Conservation (phyloP, 2,113 vertebrate species). For the Eolophus roseicapilla region DNA sequence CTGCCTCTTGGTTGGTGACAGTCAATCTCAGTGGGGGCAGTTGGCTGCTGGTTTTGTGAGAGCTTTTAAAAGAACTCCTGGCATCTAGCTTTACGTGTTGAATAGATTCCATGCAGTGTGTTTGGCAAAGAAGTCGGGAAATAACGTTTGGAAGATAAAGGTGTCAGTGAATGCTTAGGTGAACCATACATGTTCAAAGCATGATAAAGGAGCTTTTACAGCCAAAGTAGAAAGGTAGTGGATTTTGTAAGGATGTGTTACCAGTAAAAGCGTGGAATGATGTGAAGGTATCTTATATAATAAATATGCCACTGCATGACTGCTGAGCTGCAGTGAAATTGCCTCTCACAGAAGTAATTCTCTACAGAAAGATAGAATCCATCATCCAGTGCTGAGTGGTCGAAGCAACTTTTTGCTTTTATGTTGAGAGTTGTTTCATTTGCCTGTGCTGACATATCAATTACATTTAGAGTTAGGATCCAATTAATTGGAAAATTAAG, state of each 20-base stretch:
- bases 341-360: neutral
- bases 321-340: neutral
- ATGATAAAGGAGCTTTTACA: neutral
- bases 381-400: neutral
- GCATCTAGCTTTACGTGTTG: neutral
- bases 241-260: neutral
- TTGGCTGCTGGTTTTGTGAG: neutral
- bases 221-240: neutral
- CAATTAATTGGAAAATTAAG: constrained; percentile 51
- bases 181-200: neutral
- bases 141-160: neutral
- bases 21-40: neutral
- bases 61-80: neutral
- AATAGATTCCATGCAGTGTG: neutral
- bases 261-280: neutral
- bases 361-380: neutral
- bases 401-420: neutral
- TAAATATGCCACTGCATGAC: neutral
- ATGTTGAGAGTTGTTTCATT: constrained; percentile 10
- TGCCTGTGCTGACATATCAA: constrained; percentile 13
- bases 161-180: neutral
- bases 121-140: neutral
- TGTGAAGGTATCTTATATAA: neutral
- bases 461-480: constrained; percentile 17
- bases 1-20: neutral